Evolutionary conservation across 92 coral and sea anemone genomes (phyloP).

Genomic region (Epizoanthus ramosus): DNA sequence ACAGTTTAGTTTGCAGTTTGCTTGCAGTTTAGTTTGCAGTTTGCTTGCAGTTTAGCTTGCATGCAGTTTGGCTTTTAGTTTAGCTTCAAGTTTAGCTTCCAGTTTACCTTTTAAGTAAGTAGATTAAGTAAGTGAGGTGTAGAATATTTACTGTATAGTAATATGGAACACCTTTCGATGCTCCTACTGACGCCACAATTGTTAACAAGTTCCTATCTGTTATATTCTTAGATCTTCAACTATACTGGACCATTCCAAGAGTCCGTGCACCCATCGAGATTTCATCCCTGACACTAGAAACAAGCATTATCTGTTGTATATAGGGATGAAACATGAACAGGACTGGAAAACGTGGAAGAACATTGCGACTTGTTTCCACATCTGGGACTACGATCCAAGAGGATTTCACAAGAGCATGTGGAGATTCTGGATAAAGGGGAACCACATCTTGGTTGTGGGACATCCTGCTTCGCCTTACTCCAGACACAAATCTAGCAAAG

Average conservation of each 20-base stretch:
- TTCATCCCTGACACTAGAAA: constrained; percentile 63
- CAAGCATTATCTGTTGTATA: constrained; percentile 61
- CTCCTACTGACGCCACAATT: neutral
- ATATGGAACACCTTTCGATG: neutral
- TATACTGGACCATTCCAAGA: constrained; percentile 69
- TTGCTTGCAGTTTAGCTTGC: too few species aligned
- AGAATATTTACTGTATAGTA: too few species aligned
- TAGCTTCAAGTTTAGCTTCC: too few species aligned
- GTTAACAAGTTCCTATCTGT: neutral
- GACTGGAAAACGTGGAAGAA: constrained; percentile 74
- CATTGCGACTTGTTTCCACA: constrained; percentile 65
- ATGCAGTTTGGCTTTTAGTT: too few species aligned
- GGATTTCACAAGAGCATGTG: constrained; percentile 76
- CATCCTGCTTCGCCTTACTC: constrained; percentile 80
- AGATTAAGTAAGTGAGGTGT: too few species aligned
- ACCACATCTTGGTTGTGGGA: constrained; percentile 73
- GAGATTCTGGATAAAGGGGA: constrained; percentile 72
- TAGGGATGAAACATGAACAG: constrained; percentile 50
- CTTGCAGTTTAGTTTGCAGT: too few species aligned
- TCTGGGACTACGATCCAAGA: constrained; percentile 77
- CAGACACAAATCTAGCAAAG: constrained; percentile 43
- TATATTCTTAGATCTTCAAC: constrained; percentile 47
- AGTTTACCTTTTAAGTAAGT: too few species aligned
- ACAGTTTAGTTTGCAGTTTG: too few species aligned
- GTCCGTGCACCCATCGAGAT: constrained; percentile 67